Evolutionary conservation across 2,888 invertebrate species (phyloP).

Genomic region (Tineola bisselliella): DNA sequence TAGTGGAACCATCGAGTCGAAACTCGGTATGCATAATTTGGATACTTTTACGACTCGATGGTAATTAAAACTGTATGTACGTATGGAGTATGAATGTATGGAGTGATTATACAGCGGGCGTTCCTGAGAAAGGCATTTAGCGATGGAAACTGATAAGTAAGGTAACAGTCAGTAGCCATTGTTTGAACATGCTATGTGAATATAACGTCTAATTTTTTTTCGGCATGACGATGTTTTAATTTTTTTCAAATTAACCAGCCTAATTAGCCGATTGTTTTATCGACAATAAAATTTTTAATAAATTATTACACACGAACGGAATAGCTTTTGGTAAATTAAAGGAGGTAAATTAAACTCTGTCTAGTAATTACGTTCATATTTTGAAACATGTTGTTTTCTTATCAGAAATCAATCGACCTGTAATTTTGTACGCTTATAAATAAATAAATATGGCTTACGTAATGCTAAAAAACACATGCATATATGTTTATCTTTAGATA

Average conservation of each 20-base stretch:
- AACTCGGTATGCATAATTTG: slow-evolving; percentile 12
- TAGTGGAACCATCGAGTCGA: slow-evolving; percentile 1
- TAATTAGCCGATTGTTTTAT: slow-evolving; percentile 8
- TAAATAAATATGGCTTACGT: too few species aligned
- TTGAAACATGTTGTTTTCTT: too few species aligned
- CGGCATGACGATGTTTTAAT: slow-evolving; percentile 8
- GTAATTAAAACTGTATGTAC: slow-evolving; percentile 54
- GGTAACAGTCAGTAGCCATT: slow-evolving; percentile 58
- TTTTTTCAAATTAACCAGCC: not conserved
- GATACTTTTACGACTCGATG: slow-evolving; percentile 14
- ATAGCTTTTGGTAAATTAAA: not conserved
- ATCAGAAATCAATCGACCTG: not conserved
- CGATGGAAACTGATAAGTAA: slow-evolving; percentile 50
- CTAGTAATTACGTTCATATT: not conserved
- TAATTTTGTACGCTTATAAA: too few species aligned
- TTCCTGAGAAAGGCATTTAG: slow-evolving; percentile 53
- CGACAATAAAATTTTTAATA: slow-evolving; percentile 3
- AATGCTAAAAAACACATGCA: too few species aligned
- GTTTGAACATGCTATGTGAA: slow-evolving; percentile 55
- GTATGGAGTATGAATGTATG: slow-evolving; percentile 22
- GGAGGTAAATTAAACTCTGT: not conserved
- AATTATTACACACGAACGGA: not conserved
- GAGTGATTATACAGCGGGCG: slow-evolving; percentile 25
- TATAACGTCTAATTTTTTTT: slow-evolving; percentile 24
- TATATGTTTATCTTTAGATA: too few species aligned